These are phyloP conservation scores for Clusia tigrina DNA, from an alignment of 2,888 invertebrate genomes.

Conservation along the genomic window DNA sequence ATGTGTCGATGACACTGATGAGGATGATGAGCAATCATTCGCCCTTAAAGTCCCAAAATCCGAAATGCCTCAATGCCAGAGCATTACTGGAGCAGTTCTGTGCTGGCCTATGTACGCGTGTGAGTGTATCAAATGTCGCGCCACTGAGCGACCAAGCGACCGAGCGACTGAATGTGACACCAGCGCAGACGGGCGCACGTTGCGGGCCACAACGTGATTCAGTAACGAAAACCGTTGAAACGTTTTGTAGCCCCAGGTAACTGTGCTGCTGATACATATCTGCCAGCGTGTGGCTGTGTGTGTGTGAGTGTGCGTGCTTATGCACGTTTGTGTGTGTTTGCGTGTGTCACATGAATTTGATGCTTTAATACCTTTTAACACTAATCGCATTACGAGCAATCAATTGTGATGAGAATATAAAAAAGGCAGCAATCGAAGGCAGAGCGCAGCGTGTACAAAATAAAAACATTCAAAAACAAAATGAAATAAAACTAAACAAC, in stretches of 20 bases:
- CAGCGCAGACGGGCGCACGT: conserved; percentile 5
- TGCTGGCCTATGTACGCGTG: not conserved
- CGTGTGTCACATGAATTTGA: conserved; percentile 61
- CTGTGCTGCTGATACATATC: conserved; percentile 11
- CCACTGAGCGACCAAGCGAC: not conserved
- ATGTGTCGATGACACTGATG: conserved; percentile 6
- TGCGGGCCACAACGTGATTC: conserved; percentile 14
- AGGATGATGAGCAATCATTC: conserved; percentile 14
- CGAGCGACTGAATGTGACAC: too few species aligned
- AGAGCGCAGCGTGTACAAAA: too few species aligned
- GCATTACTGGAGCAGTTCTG: not conserved
- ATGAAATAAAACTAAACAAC: conserved; percentile 31
- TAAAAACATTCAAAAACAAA: conserved; percentile 45
- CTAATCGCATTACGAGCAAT: conserved; percentile 63
- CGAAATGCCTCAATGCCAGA: not conserved
- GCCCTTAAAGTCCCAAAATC: not conserved
- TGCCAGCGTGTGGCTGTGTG: conserved; percentile 14
- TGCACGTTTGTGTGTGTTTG: conserved; percentile 15
- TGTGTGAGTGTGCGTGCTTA: conserved; percentile 31
- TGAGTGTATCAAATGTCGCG: conserved; percentile 6
- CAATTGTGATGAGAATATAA: conserved; percentile 64
- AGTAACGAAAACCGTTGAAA: conserved; percentile 7
- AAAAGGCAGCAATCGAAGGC: too few species aligned
- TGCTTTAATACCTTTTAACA: conserved; percentile 65
- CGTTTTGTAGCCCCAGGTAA: conserved; percentile 29